A percentile compares a stretch with the other conserved stretches of the same genome.
These are phyloP conservation scores for Watsonalla binaria DNA, from an alignment of 2,888 invertebrate genomes.

Conservation along the genomic window DNA sequence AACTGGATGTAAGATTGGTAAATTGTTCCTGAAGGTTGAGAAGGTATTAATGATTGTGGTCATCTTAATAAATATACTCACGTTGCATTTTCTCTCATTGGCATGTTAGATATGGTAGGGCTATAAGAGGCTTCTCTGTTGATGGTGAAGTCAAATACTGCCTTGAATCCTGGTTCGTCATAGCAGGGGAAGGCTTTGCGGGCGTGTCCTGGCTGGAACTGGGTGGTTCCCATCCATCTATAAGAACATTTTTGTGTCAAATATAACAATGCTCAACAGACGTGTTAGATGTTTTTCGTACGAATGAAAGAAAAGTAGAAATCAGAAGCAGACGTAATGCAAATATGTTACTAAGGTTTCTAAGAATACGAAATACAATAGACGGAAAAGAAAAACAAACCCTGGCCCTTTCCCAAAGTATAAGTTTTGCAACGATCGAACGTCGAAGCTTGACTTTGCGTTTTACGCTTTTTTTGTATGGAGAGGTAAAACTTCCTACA, in stretches of 20 bases:
- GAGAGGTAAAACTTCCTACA: no score
- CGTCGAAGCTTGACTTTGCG: no score
- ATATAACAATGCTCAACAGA: not conserved
- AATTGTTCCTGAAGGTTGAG: not conserved
- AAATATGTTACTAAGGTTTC: no score
- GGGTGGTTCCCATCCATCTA: slow-evolving; percentile 88
- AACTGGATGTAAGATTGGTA: not conserved
- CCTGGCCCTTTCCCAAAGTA: no score
- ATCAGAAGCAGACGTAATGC: no score
- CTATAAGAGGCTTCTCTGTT: slow-evolving; percentile 73
- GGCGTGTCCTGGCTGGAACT: slow-evolving; percentile 89
- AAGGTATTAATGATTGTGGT: not conserved
- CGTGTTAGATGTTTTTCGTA: not conserved
- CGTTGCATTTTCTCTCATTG: slow-evolving; percentile 45
- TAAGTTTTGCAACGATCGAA: no score
- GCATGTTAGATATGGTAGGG: slow-evolving; percentile 83
- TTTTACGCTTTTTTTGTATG: no score
- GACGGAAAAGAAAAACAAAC: no score
- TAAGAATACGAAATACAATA: no score
- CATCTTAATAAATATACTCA: slow-evolving; percentile 25
- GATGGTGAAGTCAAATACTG: slow-evolving; percentile 85
- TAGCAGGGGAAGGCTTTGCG: slow-evolving; percentile 92
- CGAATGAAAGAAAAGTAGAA: no score
- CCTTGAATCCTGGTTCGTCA: slow-evolving; percentile 91
- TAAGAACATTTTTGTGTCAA: slow-evolving; percentile 10